Conservation (phyloP, 2,888 invertebrate genomes). For the Hartigia nigra region DNA sequence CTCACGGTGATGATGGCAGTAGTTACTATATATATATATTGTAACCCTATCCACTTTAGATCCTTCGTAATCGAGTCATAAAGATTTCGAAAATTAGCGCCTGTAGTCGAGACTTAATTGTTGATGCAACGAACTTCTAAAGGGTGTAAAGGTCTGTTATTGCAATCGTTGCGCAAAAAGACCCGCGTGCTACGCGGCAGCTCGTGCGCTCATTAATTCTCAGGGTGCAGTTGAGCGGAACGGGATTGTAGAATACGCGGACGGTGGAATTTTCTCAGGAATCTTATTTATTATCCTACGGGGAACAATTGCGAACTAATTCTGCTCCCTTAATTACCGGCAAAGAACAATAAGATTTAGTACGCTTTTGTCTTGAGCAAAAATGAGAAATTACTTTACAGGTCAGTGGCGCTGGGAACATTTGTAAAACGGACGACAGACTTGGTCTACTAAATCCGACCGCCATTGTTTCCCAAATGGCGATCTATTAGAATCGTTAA, state of each 20-base stretch:
- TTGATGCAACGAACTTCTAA: not conserved
- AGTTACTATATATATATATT: not conserved
- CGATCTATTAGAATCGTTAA: not conserved
- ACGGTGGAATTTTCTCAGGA: constrained; percentile 58
- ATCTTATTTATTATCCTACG: constrained; percentile 62
- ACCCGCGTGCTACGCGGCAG: not conserved
- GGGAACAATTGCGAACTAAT: constrained; percentile 64
- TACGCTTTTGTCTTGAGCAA: constrained; percentile 62
- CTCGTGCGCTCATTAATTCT: constrained; percentile 50
- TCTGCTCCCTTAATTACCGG: constrained; percentile 63
- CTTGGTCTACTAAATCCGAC: constrained; percentile 13
- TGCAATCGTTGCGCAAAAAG: constrained; percentile 15
- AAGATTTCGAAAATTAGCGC: not conserved
- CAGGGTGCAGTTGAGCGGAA: constrained; percentile 51
- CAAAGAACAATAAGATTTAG: constrained; percentile 65
- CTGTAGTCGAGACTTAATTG: not conserved
- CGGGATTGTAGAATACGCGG: constrained; percentile 49
- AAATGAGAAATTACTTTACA: constrained; percentile 63
- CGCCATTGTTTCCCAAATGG: constrained; percentile 1
- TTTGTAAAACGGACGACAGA: constrained; percentile 37
- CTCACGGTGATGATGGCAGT: not conserved
- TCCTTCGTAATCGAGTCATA: not conserved
- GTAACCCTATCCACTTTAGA: not conserved
- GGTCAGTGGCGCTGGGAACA: constrained; percentile 53
- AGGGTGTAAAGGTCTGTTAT: constrained; percentile 23